A percentile compares a stretch with the other conserved stretches of the same genome.
Evolutionary conservation across 2,888 invertebrate genomes (phyloP).

Genomic region (Hirtodrosophila cameraria): DNA sequence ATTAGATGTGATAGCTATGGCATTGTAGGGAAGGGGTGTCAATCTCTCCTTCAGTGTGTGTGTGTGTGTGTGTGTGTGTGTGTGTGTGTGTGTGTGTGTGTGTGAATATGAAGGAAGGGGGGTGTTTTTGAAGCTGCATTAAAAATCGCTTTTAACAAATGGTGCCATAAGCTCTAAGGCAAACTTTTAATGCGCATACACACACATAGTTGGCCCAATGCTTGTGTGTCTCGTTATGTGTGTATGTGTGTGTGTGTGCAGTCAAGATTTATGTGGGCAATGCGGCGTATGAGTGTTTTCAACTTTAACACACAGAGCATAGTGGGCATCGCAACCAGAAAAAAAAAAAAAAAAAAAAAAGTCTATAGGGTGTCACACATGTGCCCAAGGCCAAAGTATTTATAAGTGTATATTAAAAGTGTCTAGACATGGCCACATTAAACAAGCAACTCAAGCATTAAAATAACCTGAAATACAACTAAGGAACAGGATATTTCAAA

Average conservation of each 20-base stretch:
- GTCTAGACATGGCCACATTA: constrained; percentile 67
- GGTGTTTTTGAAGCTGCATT: constrained; percentile 68
- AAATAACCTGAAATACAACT: constrained; percentile 35
- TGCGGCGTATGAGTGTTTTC: constrained; percentile 58
- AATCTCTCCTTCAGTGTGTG: not conserved
- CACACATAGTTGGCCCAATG: constrained; percentile 33
- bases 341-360: constrained; percentile 4
- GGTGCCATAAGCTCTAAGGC: constrained; percentile 74
- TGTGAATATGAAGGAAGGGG: constrained; percentile 8
- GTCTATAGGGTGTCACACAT: constrained; percentile 16
- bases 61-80: not conserved
- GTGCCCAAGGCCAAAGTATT: constrained; percentile 47
- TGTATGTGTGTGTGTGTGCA: constrained; percentile 10
- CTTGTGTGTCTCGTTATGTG: constrained; percentile 14
- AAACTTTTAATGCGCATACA: constrained; percentile 75
- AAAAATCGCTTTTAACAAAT: constrained; percentile 79
- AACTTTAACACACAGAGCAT: constrained; percentile 52
- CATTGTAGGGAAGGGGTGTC: constrained; percentile 40
- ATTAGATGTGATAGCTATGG: constrained; percentile 65
- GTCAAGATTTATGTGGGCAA: constrained; percentile 69
- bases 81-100: constrained; percentile 1
- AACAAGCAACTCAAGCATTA: constrained; percentile 39
- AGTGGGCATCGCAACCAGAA: constrained; percentile 8
- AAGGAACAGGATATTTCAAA: constrained; percentile 10
- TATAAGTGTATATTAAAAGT: constrained; percentile 60